Base-by-base conservation (phyloP, 1,140 invertebrate genomes). In the Conopomorpha cramerella region DNA sequence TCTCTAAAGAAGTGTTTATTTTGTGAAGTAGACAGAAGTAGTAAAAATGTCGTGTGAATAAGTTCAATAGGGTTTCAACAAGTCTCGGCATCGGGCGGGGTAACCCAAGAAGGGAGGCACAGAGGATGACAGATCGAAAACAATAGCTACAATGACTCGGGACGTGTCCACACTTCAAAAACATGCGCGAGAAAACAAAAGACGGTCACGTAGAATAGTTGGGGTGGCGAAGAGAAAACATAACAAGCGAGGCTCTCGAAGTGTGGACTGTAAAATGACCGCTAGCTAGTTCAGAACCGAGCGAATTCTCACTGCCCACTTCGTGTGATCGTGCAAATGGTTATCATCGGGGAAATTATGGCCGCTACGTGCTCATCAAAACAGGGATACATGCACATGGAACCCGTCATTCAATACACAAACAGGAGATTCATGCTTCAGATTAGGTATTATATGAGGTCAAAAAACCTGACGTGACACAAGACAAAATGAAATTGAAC, bases 41-140 rank as follows among this genome's bases (percentile, higher is more conserved):
- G 43, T 63, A 51, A 48, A 41, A 51, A 59, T 27, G 45, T 46
- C 55, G 50, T 34, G 44, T 46, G 51, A 40, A 39, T 43, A 43
- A 41, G 38, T 52, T 32, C 44, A 43, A 33, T 53, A 57, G 51
- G 58, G 51, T 41, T 53, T 52, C 56, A 36, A 58, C 38, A 54
- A 55, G 39, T 60, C 55, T 70, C 57, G 70, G 70, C 70, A 64
- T 55, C 67, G 63, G 70, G 70, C 70, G 65, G 70, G 70, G 70
- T 50, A 54, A 63, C 70, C 63, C 55, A 55, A 51, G 43, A 61
- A 49, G 53, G 56, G 54, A 31, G 38, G 47, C 51, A 38, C n/a
- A n/a, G n/a, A n/a, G 34, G 33, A 48, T 54, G 39, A 48, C 38
- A 49, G 51, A 55, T 41, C 46, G 51, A 42, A 45, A 46, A 54